phyloP scores from a whole-genome alignment of 1,140 invertebrate genomes.

The Metopolophium dirhodum region DNA sequence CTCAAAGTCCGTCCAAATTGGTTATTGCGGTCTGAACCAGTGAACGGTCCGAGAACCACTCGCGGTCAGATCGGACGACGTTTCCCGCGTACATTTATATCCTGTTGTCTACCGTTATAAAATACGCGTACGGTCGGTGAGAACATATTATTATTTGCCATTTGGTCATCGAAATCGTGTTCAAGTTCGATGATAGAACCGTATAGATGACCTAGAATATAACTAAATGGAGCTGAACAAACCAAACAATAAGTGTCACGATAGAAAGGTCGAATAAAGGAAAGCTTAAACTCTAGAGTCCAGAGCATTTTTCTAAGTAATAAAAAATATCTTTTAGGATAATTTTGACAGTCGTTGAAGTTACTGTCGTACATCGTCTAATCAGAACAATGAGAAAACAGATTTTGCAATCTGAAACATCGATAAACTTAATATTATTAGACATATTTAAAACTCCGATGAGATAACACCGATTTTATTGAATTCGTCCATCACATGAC shows the following conservation, averaged over 20 bases:
- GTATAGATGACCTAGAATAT: background rate
- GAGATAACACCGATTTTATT: too few species aligned
- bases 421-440: background rate
- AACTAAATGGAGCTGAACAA: background rate
- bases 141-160: background rate
- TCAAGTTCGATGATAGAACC: background rate
- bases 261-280: background rate
- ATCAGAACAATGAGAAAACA: background rate
- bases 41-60: background rate
- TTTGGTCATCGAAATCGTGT: background rate
- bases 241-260: background rate
- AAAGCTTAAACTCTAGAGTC: background rate
- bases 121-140: background rate
- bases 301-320: background rate
- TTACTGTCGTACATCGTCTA: too few species aligned
- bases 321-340: background rate
- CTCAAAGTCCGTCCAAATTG: background rate
- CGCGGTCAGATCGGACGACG: background rate
- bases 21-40: conserved; percentile 5
- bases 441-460: background rate
- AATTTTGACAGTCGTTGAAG: too few species aligned
- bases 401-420: background rate
- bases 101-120: background rate
- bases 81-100: background rate
- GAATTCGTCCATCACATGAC: too few species aligned